A percentile compares a stretch with the other conserved stretches of the same genome.
Evolutionary conservation across 2,888 invertebrate genomes (phyloP).

Genomic region (Pristionchus exspectatus): DNA sequence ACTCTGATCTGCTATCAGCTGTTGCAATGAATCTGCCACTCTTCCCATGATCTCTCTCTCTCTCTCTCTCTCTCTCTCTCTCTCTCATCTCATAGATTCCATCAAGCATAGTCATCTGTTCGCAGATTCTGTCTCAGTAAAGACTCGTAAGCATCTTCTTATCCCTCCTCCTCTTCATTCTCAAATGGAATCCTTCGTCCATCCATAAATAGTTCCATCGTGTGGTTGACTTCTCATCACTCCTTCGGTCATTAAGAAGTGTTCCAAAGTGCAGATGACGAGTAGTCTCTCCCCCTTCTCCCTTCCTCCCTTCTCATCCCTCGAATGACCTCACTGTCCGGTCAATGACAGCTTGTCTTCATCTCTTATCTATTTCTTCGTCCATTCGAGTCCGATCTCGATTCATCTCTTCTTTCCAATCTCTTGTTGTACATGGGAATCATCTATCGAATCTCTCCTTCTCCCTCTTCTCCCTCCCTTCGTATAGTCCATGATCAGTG

Average conservation of each 20-base stretch:
- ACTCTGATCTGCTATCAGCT: slow-evolving; percentile 32
- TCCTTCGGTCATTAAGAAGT: neutral
- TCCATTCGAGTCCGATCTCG: neutral
- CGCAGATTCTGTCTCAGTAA: neutral
- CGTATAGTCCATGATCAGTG: neutral
- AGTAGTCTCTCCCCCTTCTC: slow-evolving; percentile 52
- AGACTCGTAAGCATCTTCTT: neutral
- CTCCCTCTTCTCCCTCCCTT: neutral
- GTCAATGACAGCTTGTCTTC: slow-evolving; percentile 17
- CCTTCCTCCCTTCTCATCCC: slow-evolving; percentile 55
- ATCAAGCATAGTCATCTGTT: slow-evolving; percentile 21
- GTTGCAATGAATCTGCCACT: slow-evolving; percentile 49
- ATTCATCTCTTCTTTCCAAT: neutral
- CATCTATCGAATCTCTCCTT: neutral
- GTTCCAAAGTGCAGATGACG: slow-evolving; percentile 44
- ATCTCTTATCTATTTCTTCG: neutral
- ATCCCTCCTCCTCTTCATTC: neutral
- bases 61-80: neutral
- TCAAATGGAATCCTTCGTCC: neutral
- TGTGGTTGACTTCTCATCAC: neutral
- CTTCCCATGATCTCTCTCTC: neutral
- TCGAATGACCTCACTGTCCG: slow-evolving; percentile 22
- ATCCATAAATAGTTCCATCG: neutral
- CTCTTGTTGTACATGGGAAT: neutral
- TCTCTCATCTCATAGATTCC: slow-evolving; percentile 27